Conservation (phyloP, 2,888 invertebrate genomes). For the Anagyrus pseudococci region DNA sequence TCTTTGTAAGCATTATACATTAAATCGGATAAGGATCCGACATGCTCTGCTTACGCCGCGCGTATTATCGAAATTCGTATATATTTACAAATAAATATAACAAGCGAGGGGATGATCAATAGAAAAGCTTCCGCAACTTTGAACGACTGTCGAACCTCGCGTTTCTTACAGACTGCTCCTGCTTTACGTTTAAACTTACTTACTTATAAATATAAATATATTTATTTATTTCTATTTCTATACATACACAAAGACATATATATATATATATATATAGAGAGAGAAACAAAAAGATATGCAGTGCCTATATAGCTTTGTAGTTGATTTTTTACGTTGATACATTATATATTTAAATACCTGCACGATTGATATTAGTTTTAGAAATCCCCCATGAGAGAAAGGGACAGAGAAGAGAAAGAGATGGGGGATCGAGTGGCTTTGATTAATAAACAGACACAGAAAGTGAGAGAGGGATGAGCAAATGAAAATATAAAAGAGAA, state of each 20-base stretch:
- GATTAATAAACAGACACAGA: background rate
- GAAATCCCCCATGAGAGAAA: slow-evolving; percentile 4
- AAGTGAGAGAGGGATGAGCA: slow-evolving; percentile 6
- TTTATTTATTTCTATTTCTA: no score
- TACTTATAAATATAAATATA: background rate
- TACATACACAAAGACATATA: no score
- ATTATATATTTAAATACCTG: slow-evolving; percentile 1
- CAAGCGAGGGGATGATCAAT: slow-evolving; percentile 5
- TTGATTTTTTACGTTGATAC: slow-evolving; percentile 32
- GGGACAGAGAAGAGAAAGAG: no score
- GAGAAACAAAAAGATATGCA: background rate
- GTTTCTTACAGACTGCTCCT: slow-evolving; percentile 33
- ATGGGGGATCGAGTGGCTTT: slow-evolving; percentile 14
- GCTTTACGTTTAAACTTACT: slow-evolving; percentile 6
- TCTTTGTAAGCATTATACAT: no score
- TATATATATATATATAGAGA: slow-evolving; percentile 16
- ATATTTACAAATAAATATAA: no score
- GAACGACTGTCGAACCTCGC: slow-evolving; percentile 32
- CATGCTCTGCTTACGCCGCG: no score
- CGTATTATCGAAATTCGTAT: background rate
- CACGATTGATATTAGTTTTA: slow-evolving; percentile 4
- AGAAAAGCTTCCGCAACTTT: slow-evolving; percentile 29
- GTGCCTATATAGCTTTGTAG: slow-evolving; percentile 29
- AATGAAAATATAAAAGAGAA: slow-evolving; percentile 24
- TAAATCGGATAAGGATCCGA: no score